phyloP scores from a whole-genome alignment of 53 echinoderm and acorn worm species.

The Astropecten irregularis region DNA sequence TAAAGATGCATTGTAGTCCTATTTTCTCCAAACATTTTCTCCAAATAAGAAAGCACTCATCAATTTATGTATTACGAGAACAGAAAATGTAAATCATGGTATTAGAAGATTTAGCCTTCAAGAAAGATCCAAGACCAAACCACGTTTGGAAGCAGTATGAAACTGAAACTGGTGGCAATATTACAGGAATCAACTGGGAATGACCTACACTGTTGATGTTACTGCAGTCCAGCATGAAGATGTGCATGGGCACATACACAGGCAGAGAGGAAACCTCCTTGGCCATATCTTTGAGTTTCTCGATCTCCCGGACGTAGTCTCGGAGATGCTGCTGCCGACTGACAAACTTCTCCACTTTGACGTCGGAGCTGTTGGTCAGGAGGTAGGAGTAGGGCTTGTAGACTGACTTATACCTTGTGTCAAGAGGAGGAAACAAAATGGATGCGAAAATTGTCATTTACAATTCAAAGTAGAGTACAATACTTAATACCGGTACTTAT shows the following conservation, averaged over 20 bases:
- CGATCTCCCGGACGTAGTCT: constrained; percentile 96
- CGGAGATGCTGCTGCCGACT: constrained; percentile 89
- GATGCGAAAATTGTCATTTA: neutral
- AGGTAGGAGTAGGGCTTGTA: constrained; percentile 92
- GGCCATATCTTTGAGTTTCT: constrained; percentile 93
- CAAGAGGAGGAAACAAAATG: neutral
- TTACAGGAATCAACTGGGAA: no score
- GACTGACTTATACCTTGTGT: constrained; percentile 83
- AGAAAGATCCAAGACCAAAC: no score
- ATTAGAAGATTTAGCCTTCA: no score
- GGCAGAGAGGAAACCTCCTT: constrained; percentile 78
- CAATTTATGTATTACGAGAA: no score
- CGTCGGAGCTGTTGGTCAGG: constrained; percentile 70
- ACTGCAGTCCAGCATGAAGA: constrained; percentile 84
- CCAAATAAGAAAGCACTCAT: no score
- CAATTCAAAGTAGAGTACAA: neutral
- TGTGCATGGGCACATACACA: constrained; percentile 94
- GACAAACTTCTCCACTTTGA: constrained; percentile 82
- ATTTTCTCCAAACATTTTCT: no score
- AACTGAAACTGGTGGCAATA: no score
- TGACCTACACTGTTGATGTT: constrained; percentile 84
- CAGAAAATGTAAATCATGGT: no score
- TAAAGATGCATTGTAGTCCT: no score
- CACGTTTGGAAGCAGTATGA: no score
- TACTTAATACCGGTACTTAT: neutral